Evolutionary conservation across 2,888 invertebrate genomes (phyloP).

Genomic region (Megamerina dolium): DNA sequence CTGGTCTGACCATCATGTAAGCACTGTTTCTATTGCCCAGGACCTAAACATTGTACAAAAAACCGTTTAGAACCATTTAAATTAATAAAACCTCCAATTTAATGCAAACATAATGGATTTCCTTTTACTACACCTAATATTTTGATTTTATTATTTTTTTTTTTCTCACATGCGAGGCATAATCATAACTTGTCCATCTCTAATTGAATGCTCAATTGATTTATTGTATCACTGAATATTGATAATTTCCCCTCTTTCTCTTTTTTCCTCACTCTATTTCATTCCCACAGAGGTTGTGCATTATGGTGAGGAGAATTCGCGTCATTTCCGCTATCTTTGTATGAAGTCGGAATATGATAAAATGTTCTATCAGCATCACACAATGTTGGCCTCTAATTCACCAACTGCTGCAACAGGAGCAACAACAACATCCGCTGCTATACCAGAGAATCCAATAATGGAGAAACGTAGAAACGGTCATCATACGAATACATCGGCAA

Average conservation of each 20-base stretch:
- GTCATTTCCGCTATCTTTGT: constrained; percentile 46
- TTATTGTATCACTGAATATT: not conserved
- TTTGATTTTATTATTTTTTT: too few relatives aligned
- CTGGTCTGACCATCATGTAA: too few relatives aligned
- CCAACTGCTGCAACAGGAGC: not conserved
- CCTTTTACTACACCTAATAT: too few relatives aligned
- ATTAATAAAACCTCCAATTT: too few relatives aligned
- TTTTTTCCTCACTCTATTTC: too few relatives aligned
- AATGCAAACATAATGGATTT: too few relatives aligned
- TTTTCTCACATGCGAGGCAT: too few relatives aligned
- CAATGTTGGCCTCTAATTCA: constrained; percentile 21
- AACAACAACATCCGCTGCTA: not conserved
- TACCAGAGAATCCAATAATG: not conserved
- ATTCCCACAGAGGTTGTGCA: constrained; percentile 33
- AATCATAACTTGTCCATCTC: too few relatives aligned
- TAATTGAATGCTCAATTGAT: too few relatives aligned
- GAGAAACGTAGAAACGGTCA: not conserved
- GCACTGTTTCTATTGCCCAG: too few relatives aligned
- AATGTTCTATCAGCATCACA: constrained; percentile 46
- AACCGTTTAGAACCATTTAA: too few relatives aligned
- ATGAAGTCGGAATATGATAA: constrained; percentile 49
- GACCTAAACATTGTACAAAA: too few relatives aligned
- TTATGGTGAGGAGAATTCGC: constrained; percentile 45
- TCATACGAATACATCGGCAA: constrained; percentile 6
- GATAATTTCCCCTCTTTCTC: constrained; percentile 3